These are phyloP conservation scores for Anguilla pacifica DNA, from an alignment of 2,797 vertebrate species.

Conservation along the genomic window DNA sequence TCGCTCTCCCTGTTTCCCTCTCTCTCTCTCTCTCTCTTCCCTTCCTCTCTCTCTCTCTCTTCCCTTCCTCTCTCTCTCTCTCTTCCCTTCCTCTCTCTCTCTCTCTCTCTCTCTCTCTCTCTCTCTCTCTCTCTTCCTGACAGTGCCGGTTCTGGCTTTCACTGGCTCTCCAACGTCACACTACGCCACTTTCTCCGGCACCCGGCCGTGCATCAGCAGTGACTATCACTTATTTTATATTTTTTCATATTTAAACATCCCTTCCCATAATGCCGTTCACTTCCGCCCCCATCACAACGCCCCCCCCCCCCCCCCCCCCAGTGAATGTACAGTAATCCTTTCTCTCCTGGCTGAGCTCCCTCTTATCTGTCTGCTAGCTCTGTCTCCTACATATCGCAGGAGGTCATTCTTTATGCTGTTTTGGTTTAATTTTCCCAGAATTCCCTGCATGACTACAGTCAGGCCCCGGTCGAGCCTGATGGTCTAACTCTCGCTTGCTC, in stretches of 20 bases:
- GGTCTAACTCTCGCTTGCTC: neutral
- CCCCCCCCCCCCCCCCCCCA: neutral
- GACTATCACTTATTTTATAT: constrained; percentile 29
- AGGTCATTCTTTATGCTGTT: neutral
- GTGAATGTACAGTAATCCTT: constrained; percentile 8
- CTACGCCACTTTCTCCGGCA: constrained; percentile 28
- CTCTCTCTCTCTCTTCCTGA: constrained; percentile 31
- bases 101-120: constrained; percentile 24
- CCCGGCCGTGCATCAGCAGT: constrained; percentile 34
- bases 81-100: neutral
- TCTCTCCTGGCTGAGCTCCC: constrained; percentile 35
- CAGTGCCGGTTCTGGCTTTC: constrained; percentile 32
- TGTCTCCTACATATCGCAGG: no score
- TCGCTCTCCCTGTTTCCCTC: neutral
- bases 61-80: neutral
- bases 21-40: neutral
- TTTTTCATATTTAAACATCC: neutral
- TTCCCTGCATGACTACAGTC: neutral
- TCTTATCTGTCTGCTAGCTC: constrained; percentile 11
- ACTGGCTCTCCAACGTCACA: constrained; percentile 33
- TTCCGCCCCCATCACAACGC: neutral
- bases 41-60: neutral
- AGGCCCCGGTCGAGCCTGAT: neutral
- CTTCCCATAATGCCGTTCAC: neutral
- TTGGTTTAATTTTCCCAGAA: neutral